Evolutionary conservation across 2,888 invertebrate genomes (phyloP).

Genomic region (Napeogenes inachia): DNA sequence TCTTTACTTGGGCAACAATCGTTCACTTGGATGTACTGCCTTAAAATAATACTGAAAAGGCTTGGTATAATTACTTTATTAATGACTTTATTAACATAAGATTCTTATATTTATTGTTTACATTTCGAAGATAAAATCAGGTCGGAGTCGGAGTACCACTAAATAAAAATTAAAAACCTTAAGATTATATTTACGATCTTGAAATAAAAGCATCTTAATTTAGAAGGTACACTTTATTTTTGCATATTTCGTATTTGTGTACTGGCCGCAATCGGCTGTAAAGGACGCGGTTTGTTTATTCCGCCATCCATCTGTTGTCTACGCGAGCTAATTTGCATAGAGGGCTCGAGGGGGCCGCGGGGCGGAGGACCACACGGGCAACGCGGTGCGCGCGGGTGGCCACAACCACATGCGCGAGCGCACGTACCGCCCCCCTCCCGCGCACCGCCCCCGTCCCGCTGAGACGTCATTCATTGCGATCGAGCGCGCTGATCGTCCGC

Average conservation of each 20-base stretch:
- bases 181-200: too few species aligned
- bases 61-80: too few species aligned
- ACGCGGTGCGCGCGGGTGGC: slow-evolving; percentile 76
- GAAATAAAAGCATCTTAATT: too few species aligned
- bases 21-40: background rate
- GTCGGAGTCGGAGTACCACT: too few species aligned
- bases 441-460: slow-evolving; percentile 43
- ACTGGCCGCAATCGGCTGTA: slow-evolving; percentile 43
- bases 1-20: slow-evolving; percentile 23
- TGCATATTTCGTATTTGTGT: slow-evolving; percentile 25
- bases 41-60: too few species aligned
- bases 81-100: too few species aligned
- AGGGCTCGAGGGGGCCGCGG: slow-evolving; percentile 48
- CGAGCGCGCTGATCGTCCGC: slow-evolving; percentile 66
- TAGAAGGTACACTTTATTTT: background rate
- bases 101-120: too few species aligned
- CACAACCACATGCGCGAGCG: slow-evolving; percentile 71
- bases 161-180: too few species aligned
- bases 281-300: slow-evolving; percentile 75
- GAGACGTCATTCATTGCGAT: slow-evolving; percentile 76
- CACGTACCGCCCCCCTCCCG: slow-evolving; percentile 44
- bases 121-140: too few species aligned
- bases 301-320: slow-evolving; percentile 78
- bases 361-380: slow-evolving; percentile 75
- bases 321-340: slow-evolving; percentile 77